Conservation (phyloP, 2,797 vertebrate genomes). For the Calcarius lapponicus region DNA sequence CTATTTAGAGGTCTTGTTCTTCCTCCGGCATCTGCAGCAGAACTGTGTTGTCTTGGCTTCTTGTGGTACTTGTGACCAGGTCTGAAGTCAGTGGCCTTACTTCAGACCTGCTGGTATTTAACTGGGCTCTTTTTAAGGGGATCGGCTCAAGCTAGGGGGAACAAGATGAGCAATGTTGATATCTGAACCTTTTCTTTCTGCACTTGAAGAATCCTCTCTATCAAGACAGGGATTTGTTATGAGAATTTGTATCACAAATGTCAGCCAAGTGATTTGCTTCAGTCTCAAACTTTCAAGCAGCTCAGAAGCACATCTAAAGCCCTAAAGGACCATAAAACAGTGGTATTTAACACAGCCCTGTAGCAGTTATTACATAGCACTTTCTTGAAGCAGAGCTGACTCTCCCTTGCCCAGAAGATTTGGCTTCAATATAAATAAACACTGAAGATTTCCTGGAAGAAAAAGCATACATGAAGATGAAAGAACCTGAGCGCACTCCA, state of each 20-base stretch:
- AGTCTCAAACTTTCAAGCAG: not conserved
- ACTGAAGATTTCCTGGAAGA: not conserved
- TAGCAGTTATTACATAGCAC: not conserved
- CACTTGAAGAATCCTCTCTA: not conserved
- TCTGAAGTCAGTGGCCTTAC: not conserved
- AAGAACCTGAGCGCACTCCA: not conserved
- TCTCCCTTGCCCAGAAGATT: not conserved
- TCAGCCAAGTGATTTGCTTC: not conserved
- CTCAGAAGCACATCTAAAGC: not conserved
- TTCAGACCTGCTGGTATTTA: not conserved
- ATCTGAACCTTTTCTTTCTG: not conserved
- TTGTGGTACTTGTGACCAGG: not conserved
- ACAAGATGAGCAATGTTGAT: rapidly evolving
- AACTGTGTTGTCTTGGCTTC: not conserved
- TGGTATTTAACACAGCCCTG: not conserved
- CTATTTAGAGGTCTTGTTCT: not conserved
- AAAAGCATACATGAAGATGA: not conserved
- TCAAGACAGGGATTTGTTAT: not conserved
- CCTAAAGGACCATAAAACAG: not conserved
- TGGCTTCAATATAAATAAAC: not conserved
- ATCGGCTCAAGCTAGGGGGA: not conserved
- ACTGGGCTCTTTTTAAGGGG: not conserved
- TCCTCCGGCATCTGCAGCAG: not conserved
- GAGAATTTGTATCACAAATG: not conserved
- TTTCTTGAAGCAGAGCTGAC: not conserved